Evolutionary conservation across 2,113 vertebrate genomes (phyloP).

Genomic region (Gnathonemus longibarbis): DNA sequence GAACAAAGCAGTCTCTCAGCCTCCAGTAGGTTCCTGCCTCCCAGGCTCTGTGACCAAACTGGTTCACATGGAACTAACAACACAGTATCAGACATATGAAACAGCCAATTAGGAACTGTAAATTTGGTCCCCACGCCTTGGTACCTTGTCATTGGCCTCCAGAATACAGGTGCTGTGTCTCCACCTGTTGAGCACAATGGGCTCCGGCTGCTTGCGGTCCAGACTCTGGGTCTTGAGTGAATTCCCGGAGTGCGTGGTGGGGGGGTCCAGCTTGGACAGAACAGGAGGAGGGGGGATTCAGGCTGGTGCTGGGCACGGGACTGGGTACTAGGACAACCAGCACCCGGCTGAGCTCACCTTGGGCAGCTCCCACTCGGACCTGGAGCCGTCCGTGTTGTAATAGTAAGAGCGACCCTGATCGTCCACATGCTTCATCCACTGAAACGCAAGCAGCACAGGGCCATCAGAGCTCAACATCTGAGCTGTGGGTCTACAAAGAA

Average conservation of each 20-base stretch:
- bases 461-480: constrained; percentile 13
- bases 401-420: constrained; percentile 87
- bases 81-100: neutral
- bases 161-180: constrained; percentile 78
- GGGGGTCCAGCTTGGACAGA: constrained; percentile 70
- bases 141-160: constrained; percentile 83
- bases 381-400: constrained; percentile 84
- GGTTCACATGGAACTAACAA: neutral
- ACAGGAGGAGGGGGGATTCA: neutral
- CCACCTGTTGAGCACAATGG: constrained; percentile 84
- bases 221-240: constrained; percentile 82
- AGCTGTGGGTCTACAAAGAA: neutral
- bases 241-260: constrained; percentile 71
- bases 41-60: neutral
- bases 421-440: constrained; percentile 91
- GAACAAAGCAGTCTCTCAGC: neutral
- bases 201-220: constrained; percentile 77
- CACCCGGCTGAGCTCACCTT: constrained; percentile 63
- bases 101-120: neutral
- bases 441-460: constrained; percentile 34
- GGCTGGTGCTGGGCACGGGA: neutral
- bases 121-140: neutral
- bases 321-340: too few species aligned
- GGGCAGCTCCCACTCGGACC: constrained; percentile 90
- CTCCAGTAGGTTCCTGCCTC: neutral